Evolutionary conservation across 2,888 invertebrate species (phyloP).

Genomic region (Eupelmus urozonus): DNA sequence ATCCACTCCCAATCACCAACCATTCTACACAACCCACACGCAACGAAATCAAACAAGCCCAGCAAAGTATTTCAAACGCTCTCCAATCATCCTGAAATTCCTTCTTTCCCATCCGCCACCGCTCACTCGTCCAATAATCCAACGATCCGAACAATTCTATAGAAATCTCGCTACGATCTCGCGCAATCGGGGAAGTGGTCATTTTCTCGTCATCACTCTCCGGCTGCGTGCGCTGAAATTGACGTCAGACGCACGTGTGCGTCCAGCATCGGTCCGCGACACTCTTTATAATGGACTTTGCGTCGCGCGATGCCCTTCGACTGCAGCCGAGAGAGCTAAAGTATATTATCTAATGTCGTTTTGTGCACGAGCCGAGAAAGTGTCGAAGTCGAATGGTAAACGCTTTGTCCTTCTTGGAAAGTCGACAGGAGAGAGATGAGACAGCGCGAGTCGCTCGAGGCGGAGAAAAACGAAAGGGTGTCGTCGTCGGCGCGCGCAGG

Average conservation of each 20-base stretch:
- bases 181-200: not conserved
- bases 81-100: too few relatives aligned
- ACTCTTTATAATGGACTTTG: too few relatives aligned
- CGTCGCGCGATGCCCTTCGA: not conserved
- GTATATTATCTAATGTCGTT: conserved; percentile 9
- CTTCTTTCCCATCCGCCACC: too few relatives aligned
- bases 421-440: not conserved
- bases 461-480: not conserved
- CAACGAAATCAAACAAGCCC: too few relatives aligned
- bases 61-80: too few relatives aligned
- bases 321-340: not conserved
- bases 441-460: not conserved
- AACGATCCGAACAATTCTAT: not conserved
- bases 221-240: not conserved
- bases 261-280: not conserved
- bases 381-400: not conserved
- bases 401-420: not conserved
- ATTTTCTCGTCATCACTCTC: too few relatives aligned
- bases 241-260: not conserved
- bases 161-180: too few relatives aligned
- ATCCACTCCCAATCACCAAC: too few relatives aligned
- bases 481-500: not conserved
- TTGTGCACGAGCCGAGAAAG: not conserved
- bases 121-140: too few relatives aligned
- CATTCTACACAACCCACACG: too few relatives aligned